Conservation (phyloP, 1,140 invertebrate genomes). For the Eufriesea mexicana region DNA sequence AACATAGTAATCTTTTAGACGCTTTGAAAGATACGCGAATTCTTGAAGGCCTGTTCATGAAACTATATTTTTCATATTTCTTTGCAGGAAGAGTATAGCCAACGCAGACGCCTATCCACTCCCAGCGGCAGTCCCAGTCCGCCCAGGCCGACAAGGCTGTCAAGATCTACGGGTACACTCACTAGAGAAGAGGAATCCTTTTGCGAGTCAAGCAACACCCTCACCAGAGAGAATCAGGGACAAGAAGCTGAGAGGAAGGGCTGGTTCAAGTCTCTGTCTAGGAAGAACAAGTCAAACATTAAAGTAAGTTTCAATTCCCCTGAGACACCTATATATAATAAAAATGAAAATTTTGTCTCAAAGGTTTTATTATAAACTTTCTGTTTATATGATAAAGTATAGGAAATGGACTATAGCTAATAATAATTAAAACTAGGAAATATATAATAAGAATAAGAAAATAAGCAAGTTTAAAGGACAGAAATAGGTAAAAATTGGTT, state of each 20-base stretch:
- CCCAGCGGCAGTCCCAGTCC: constrained; percentile 87
- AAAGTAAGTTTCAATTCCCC: constrained; percentile 75
- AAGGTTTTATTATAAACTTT: too few relatives aligned
- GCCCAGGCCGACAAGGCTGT: constrained; percentile 76
- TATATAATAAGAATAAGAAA: too few relatives aligned
- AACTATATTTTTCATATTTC: constrained; percentile 4
- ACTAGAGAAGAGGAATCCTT: constrained; percentile 77
- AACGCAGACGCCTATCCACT: constrained; percentile 87
- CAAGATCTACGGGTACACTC: constrained; percentile 78
- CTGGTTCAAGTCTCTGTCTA: constrained; percentile 87
- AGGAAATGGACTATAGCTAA: too few relatives aligned
- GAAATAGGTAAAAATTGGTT: too few relatives aligned
- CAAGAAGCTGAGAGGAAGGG: constrained; percentile 80
- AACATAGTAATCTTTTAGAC: neutral
- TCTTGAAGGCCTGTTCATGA: neutral
- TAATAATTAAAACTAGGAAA: too few relatives aligned
- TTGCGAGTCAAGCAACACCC: constrained; percentile 74
- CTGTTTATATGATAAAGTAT: too few relatives aligned
- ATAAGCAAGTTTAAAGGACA: too few relatives aligned
- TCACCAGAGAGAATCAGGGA: constrained; percentile 74
- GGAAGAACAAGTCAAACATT: constrained; percentile 82
- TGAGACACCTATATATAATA: neutral
- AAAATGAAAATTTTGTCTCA: too few relatives aligned
- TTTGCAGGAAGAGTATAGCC: constrained; percentile 85
- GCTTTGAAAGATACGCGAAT: neutral